A percentile compares a stretch with the other conserved stretches of the same genome.
These are phyloP conservation scores for Metalampra italica DNA, from an alignment of 2,888 invertebrate genomes.

Conservation along the genomic window DNA sequence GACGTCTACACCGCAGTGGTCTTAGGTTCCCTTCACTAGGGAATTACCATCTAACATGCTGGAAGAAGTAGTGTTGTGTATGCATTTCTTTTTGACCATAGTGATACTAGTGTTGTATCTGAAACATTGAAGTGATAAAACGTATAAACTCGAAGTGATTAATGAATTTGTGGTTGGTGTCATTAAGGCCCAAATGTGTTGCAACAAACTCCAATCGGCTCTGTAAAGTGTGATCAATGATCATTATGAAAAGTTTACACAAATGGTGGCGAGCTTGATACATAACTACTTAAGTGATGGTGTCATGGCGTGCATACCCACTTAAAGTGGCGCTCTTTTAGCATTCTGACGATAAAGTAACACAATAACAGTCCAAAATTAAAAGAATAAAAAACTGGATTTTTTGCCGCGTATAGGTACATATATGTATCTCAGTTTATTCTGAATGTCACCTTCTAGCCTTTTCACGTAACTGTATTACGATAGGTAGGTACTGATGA, in stretches of 20 bases:
- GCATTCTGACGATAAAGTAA: neutral
- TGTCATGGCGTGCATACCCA: constrained; percentile 13
- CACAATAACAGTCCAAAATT: neutral
- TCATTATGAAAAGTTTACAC: constrained; percentile 39
- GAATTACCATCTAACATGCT: constrained; percentile 5
- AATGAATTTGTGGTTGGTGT: too few relatives aligned
- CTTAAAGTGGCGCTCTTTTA: constrained; percentile 4
- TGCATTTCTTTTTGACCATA: constrained; percentile 8
- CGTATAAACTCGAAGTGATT: neutral
- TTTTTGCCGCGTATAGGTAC: too few relatives aligned
- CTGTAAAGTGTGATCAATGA: neutral
- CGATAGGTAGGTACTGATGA: too few relatives aligned
- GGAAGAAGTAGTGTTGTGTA: constrained; percentile 11
- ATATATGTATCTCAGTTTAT: too few relatives aligned
- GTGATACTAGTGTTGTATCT: constrained; percentile 10
- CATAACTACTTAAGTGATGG: constrained; percentile 24
- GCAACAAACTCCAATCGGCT: neutral
- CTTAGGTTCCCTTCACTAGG: constrained; percentile 17
- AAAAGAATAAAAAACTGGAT: too few relatives aligned
- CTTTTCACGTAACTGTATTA: too few relatives aligned
- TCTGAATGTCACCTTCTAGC: too few relatives aligned
- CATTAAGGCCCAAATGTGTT: too few relatives aligned
- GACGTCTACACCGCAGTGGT: constrained; percentile 42
- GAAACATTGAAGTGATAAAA: constrained; percentile 6
- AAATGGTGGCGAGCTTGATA: constrained; percentile 23